Evolutionary conservation across 2,797 vertebrate genomes (phyloP), one percentile per base, ranked within the genome.

Genomic region (Micromesistius poutassou): DNA sequence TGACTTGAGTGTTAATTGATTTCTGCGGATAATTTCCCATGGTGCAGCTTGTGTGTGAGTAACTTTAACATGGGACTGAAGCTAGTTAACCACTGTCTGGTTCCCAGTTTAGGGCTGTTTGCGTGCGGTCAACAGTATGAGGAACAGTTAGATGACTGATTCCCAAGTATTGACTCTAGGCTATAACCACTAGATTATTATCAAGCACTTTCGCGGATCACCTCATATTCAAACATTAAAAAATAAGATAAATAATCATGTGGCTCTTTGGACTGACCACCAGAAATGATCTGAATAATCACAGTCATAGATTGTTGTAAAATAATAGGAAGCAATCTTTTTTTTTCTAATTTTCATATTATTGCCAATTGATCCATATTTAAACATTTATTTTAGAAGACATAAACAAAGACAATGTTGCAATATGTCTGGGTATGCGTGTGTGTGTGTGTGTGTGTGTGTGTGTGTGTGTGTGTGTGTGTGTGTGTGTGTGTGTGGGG

Each of bases 1-100:
- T 62, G 36, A 79, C 62, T 14, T 71, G 25, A 74, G 71, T 80
- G 79, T 77, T 82, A 66, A 85, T 68, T 76, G 38, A 86, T 81
- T 83, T 73, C 1, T 46, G 10, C 74, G 74, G 73, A 77, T 80
- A 50, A 75, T 75, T 74, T 81, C 55, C 19, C 2, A 5, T 30
- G 76, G 71, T 74, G 74, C 42, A 33, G 66, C 74, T 22, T 76
- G 10, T 73, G 42, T 72, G 22, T 31, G 73, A 30, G 72, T 68
- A 25, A n/a, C n/a, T 68, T 68, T 68, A 12, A 68, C 19, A 70
- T 10, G 31, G 42, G 9, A 31, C 25, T 50, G 31, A 68, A 22
- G 2, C 79, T 70, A 62, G 42, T 62, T 74, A 50, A 33, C 74
- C 74, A 76, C 50, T 74, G 25, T 31, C 73, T 50, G n/a, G 0